A percentile compares a stretch with the other conserved stretches of the same genome.
These are phyloP conservation scores for Nycticebus coucang DNA, from an alignment of 2,113 vertebrate genomes.

Conservation along the genomic window DNA sequence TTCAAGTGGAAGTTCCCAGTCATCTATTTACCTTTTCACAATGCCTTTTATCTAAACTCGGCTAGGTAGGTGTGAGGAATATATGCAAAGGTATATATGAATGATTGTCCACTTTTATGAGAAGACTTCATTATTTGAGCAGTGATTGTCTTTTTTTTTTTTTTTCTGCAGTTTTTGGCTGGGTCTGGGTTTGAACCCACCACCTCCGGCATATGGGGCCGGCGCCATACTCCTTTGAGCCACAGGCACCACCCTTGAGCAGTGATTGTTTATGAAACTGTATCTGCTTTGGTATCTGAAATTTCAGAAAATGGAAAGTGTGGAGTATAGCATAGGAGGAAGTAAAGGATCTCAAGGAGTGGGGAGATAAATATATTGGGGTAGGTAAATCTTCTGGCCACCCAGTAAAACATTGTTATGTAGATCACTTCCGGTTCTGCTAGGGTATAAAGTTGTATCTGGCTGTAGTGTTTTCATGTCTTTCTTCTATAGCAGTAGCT, in stretches of 20 bases:
- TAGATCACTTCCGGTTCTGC: constrained; percentile 16
- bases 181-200: too few species aligned
- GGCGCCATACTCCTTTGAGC: too few species aligned
- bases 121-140: not conserved
- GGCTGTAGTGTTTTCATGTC: not conserved
- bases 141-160: not conserved
- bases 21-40: not conserved
- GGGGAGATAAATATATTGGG: not conserved
- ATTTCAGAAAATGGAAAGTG: not conserved
- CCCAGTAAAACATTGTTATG: not conserved
- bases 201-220: too few species aligned
- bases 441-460: not conserved
- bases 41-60: constrained; percentile 4
- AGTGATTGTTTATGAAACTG: not conserved
- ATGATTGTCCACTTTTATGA: not conserved
- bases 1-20: not conserved
- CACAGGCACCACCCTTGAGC: not conserved
- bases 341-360: not conserved
- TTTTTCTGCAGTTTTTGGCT: too few species aligned
- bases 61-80: not conserved
- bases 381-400: not conserved
- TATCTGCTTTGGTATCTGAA: constrained; percentile 19
- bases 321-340: not conserved
- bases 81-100: not conserved
- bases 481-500: not conserved